Conservation (phyloP, 2,888 invertebrate genomes). For the Oligia fasciuncula region DNA sequence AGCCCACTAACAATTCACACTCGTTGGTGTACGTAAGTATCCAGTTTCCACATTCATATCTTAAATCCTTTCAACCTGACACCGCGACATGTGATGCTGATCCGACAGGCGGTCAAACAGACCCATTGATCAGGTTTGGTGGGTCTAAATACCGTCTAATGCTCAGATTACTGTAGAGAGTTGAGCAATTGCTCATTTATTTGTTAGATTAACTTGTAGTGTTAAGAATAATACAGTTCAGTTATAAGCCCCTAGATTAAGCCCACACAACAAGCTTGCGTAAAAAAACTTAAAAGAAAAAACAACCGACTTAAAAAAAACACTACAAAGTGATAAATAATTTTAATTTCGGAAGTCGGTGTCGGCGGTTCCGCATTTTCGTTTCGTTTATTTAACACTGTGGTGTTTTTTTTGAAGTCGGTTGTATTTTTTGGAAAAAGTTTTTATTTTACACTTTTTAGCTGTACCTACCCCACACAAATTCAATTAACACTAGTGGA, state of each 20-base stretch:
- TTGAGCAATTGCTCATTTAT: constrained; percentile 47
- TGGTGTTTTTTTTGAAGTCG: too few relatives aligned
- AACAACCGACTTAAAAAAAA: too few relatives aligned
- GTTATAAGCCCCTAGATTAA: constrained; percentile 22
- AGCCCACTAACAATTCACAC: neutral
- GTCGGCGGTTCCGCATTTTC: too few relatives aligned
- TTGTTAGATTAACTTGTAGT: constrained; percentile 28
- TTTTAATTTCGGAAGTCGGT: too few relatives aligned
- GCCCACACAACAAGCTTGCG: constrained; percentile 12
- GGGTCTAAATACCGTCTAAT: constrained; percentile 34
- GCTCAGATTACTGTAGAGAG: constrained; percentile 43
- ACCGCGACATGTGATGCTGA: constrained; percentile 62
- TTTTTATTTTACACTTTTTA: too few relatives aligned
- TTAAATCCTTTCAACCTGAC: constrained; percentile 46
- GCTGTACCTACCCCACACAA: too few relatives aligned
- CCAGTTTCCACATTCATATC: constrained; percentile 25
- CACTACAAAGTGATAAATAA: too few relatives aligned
- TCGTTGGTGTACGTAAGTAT: neutral
- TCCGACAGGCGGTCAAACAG: constrained; percentile 69
- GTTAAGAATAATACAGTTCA: constrained; percentile 24
- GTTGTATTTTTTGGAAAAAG: too few relatives aligned
- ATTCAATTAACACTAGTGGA: too few relatives aligned
- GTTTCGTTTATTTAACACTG: too few relatives aligned
- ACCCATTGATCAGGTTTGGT: constrained; percentile 47
- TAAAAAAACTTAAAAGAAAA: neutral